Conservation (phyloP, 2,888 invertebrate genomes). For the Oscheius sp. region DNA sequence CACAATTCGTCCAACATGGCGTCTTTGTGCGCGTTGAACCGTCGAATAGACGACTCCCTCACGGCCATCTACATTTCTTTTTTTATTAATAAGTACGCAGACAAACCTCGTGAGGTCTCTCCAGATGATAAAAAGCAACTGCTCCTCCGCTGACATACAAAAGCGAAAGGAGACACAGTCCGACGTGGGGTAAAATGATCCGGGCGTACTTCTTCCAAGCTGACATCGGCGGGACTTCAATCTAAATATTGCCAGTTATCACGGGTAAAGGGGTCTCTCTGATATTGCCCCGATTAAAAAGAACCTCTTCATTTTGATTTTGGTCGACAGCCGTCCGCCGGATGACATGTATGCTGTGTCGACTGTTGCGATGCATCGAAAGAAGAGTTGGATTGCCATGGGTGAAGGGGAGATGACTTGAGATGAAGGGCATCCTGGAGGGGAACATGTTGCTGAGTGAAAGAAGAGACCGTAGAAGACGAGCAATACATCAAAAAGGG, state of each 20-base stretch:
- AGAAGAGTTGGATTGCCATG: slow-evolving; percentile 21
- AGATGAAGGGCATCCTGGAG: slow-evolving; percentile 39
- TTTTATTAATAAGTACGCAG: background rate
- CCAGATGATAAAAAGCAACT: slow-evolving; percentile 70
- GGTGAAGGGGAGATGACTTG: slow-evolving; percentile 40
- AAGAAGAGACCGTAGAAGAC: background rate
- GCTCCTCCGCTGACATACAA: slow-evolving; percentile 71
- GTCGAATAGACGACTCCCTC: slow-evolving; percentile 44
- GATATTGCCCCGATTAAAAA: too few relatives aligned
- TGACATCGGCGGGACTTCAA: slow-evolving; percentile 63
- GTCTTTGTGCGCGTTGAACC: slow-evolving; percentile 58
- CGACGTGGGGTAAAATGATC: slow-evolving; percentile 72
- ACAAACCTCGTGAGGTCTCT: slow-evolving; percentile 69
- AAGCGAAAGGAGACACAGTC: slow-evolving; percentile 70
- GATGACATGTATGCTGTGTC: slow-evolving; percentile 12
- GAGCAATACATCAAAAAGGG: slow-evolving; percentile 8
- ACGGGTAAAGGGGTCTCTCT: background rate
- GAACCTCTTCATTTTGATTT: slow-evolving; percentile 30
- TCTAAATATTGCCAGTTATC: slow-evolving; percentile 40
- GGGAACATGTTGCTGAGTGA: slow-evolving; percentile 16
- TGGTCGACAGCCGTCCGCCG: slow-evolving; percentile 5
- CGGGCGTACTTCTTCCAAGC: slow-evolving; percentile 71
- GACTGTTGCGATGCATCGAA: slow-evolving; percentile 6
- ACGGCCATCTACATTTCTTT: background rate
- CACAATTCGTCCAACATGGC: slow-evolving; percentile 67